Conservation (phyloP, 2,113 vertebrate genomes). For the Atractosteus spatula region DNA sequence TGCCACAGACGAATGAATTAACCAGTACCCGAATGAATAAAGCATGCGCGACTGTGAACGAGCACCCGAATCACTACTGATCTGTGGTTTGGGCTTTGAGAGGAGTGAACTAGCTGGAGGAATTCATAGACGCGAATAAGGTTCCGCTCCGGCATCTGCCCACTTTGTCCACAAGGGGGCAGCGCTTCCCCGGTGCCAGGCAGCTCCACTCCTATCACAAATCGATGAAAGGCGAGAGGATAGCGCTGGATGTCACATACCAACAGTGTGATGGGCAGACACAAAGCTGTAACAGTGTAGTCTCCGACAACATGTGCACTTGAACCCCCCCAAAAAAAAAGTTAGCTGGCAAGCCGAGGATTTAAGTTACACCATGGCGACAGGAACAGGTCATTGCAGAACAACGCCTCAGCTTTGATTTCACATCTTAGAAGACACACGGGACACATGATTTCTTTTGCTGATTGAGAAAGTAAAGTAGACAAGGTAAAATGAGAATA, state of each 20-base stretch:
- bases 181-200: slow-evolving; percentile 37
- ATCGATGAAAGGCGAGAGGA: slow-evolving; percentile 43
- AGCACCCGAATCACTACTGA: slow-evolving; percentile 27
- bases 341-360: slow-evolving; percentile 23
- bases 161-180: slow-evolving; percentile 43
- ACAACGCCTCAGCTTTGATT: slow-evolving; percentile 31
- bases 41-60: slow-evolving; percentile 52
- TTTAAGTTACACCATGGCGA: slow-evolving; percentile 28
- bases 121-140: neutral
- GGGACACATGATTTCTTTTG: slow-evolving; percentile 29
- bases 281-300: slow-evolving; percentile 52
- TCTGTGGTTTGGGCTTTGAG: slow-evolving; percentile 9
- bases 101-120: slow-evolving; percentile 45
- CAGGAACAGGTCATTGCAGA: slow-evolving; percentile 40
- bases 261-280: slow-evolving; percentile 54
- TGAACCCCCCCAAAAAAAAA: slow-evolving; percentile 17
- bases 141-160: slow-evolving; percentile 18
- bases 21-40: slow-evolving; percentile 3
- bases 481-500: slow-evolving; percentile 59
- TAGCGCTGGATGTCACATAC: slow-evolving; percentile 58
- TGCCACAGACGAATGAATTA: neutral
- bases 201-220: slow-evolving; percentile 38
- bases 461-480: slow-evolving; percentile 44
- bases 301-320: slow-evolving; percentile 38
- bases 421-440: neutral